Conservation (phyloP, 2,888 invertebrate genomes). For the Drosophila colorata region DNA sequence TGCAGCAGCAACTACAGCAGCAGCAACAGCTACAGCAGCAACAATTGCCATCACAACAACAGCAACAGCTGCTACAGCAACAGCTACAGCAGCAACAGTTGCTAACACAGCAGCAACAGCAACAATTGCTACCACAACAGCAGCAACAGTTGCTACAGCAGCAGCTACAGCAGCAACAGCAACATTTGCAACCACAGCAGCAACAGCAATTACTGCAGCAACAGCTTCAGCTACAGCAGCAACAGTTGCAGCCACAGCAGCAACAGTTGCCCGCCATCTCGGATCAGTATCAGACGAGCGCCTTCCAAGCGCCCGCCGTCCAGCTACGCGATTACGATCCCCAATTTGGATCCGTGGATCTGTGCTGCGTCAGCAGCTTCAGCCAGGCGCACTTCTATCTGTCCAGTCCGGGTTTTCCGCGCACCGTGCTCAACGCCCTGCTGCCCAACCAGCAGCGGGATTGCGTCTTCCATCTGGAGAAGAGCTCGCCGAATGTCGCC, state of each 20-base stretch:
- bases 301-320: slow-evolving; percentile 55
- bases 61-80: slow-evolving; percentile 39
- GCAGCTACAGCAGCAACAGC: slow-evolving; percentile 23
- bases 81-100: slow-evolving; percentile 18
- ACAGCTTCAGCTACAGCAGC: slow-evolving; percentile 24
- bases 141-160: slow-evolving; percentile 17
- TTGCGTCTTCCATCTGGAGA: slow-evolving; percentile 86
- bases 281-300: slow-evolving; percentile 66
- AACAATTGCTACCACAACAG: slow-evolving; percentile 25
- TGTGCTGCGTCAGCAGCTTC: slow-evolving; percentile 85
- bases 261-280: slow-evolving; percentile 60
- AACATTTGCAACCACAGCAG: background rate
- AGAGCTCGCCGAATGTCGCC: slow-evolving; percentile 86
- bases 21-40: slow-evolving; percentile 13
- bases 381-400: slow-evolving; percentile 86
- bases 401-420: slow-evolving; percentile 87
- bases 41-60: slow-evolving; percentile 6
- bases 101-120: slow-evolving; percentile 38
- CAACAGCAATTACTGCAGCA: slow-evolving; percentile 13
- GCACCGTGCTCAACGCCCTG: slow-evolving; percentile 80
- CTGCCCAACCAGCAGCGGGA: slow-evolving; percentile 83
- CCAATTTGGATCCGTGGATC: slow-evolving; percentile 64
- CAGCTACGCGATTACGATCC: slow-evolving; percentile 67
- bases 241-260: slow-evolving; percentile 31
- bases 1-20: slow-evolving; percentile 28